A percentile compares a stretch with the other conserved stretches of the same genome.
phyloP scores from a whole-genome alignment of 1,140 invertebrate species.

The Trichogramma pretiosum region DNA sequence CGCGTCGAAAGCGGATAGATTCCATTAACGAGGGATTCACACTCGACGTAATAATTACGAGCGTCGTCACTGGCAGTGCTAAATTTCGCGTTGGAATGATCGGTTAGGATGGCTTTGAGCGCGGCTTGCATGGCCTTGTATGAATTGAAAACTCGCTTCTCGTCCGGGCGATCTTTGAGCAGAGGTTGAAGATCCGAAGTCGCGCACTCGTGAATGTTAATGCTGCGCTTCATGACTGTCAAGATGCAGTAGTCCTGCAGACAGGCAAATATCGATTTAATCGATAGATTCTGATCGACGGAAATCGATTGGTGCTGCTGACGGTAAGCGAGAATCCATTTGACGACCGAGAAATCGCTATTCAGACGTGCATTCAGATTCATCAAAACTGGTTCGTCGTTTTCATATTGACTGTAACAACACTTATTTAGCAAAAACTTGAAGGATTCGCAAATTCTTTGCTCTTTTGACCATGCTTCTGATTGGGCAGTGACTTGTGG shows the following conservation, averaged over 20 bases:
- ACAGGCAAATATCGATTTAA: conserved; percentile 24
- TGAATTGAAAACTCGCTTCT: conserved; percentile 23
- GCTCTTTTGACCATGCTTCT: conserved; percentile 18
- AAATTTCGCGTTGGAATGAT: conserved; percentile 11
- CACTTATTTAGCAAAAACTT: conserved; percentile 29
- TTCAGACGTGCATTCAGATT: conserved; percentile 20
- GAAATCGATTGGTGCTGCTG: background rate
- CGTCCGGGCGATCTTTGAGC: conserved; percentile 20
- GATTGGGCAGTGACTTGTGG: conserved; percentile 8
- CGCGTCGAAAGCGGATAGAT: conserved; percentile 25
- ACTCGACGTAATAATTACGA: conserved; percentile 19
- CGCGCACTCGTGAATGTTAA: conserved; percentile 29
- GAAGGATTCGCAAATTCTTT: conserved; percentile 22
- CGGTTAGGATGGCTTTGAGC: conserved; percentile 29
- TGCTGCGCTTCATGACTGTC: conserved; percentile 25
- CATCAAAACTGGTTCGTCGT: conserved; percentile 19
- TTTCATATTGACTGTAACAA: conserved; percentile 13
- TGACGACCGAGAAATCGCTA: conserved; percentile 22
- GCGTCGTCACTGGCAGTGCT: conserved; percentile 14
- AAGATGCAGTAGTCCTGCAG: conserved; percentile 27
- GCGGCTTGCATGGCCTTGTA: conserved; percentile 28
- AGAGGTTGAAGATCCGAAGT: conserved; percentile 24
- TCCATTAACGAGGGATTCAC: conserved; percentile 22
- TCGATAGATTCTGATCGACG: conserved; percentile 18
- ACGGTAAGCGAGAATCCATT: conserved; percentile 29